These are phyloP conservation scores for Chiridota heheva DNA, from an alignment of 35 echinoderm and acorn worm genomes.

Conservation along the genomic window DNA sequence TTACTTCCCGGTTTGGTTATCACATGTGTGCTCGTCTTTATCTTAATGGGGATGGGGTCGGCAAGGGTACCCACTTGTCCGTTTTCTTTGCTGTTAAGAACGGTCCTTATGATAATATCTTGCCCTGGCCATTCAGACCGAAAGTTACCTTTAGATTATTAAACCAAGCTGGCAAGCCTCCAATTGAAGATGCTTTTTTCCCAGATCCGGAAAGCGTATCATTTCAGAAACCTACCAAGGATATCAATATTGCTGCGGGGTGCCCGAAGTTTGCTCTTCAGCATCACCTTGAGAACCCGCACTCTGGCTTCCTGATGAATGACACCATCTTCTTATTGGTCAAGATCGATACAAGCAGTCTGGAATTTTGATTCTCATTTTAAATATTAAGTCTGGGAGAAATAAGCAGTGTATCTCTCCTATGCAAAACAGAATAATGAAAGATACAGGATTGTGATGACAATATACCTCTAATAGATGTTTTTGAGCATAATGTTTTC, in stretches of 20 bases:
- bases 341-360: neutral
- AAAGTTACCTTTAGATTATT: conserved; percentile 59
- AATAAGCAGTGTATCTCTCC: no score
- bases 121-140: conserved; percentile 62
- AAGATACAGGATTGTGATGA: no score
- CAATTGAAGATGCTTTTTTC: conserved; percentile 68
- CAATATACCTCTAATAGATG: no score
- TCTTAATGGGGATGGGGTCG: conserved; percentile 58
- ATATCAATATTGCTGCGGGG: conserved; percentile 67
- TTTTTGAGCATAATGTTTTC: no score
- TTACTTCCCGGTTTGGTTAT: conserved; percentile 35
- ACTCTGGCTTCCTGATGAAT: conserved; percentile 21
- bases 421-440: no score
- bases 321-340: conserved; percentile 37
- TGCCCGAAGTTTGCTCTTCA: conserved; percentile 62
- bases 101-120: conserved; percentile 53
- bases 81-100: conserved; percentile 73
- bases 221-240: conserved; percentile 65
- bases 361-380: no score
- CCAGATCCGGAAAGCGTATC: conserved; percentile 67
- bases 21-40: conserved; percentile 50
- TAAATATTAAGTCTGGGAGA: no score
- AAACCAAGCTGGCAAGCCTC: conserved; percentile 32
- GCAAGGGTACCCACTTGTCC: conserved; percentile 57
- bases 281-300: conserved; percentile 2